Percentiles rank a stretch among this genome's conserved stretches.
Evolutionary conservation across 2,888 invertebrate genomes (phyloP).

Genomic region (Fragum whitleyi): DNA sequence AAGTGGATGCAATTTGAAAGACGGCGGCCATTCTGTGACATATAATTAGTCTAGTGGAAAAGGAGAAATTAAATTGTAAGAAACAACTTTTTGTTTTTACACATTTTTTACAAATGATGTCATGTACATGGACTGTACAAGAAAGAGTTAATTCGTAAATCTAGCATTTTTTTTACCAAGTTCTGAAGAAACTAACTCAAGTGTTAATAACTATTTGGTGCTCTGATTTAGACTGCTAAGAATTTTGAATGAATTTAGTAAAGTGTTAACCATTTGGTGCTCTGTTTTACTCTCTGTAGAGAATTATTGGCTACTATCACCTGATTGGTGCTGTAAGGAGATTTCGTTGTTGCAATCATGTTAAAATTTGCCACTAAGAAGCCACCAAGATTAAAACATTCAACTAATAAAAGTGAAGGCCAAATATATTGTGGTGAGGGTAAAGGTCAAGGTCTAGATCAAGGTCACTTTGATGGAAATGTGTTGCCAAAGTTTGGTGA

Average conservation of each 20-base stretch:
- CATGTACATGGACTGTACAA: too few relatives aligned
- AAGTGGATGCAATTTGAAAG: too few relatives aligned
- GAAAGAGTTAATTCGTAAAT: too few relatives aligned
- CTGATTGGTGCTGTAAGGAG: constrained; percentile 5
- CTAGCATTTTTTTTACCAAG: too few relatives aligned
- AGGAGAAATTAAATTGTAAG: too few relatives aligned
- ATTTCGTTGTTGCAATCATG: constrained; percentile 60
- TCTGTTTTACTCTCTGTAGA: constrained; percentile 22
- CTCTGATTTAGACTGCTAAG: too few relatives aligned
- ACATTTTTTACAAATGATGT: too few relatives aligned
- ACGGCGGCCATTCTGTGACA: too few relatives aligned
- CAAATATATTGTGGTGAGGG: constrained; percentile 8
- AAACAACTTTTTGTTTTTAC: too few relatives aligned
- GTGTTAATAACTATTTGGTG: too few relatives aligned
- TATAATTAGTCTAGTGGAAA: too few relatives aligned
- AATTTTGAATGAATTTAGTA: not conserved
- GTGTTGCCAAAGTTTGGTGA: constrained; percentile 12
- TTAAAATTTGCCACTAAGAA: constrained; percentile 78
- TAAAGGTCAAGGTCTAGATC: constrained; percentile 31
- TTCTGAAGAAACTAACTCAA: too few relatives aligned
- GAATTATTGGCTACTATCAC: constrained; percentile 11
- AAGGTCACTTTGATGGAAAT: constrained; percentile 28
- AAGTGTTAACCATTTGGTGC: not conserved
- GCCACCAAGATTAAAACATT: constrained; percentile 70
- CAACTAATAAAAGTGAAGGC: constrained; percentile 37